Percentiles rank a stretch among this genome's conserved stretches.
Evolutionary conservation across 2,888 invertebrate genomes (phyloP).

Genomic region (Brachyptera risi): DNA sequence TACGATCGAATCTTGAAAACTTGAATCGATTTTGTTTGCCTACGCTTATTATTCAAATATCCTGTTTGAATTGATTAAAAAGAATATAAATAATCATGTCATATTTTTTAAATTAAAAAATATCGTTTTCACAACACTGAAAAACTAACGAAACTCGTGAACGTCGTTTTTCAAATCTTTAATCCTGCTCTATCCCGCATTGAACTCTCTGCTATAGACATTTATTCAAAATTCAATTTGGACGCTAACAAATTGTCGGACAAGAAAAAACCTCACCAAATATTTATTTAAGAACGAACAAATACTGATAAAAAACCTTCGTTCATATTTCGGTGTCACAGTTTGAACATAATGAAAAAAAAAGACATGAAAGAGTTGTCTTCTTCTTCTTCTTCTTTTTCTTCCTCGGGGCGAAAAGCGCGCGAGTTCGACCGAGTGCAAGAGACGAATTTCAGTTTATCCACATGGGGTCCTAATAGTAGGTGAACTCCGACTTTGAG

Average conservation of each 20-base stretch:
- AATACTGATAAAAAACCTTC: neutral
- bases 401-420: neutral
- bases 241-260: neutral
- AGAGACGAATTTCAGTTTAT: neutral
- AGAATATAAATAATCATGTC: slow-evolving; percentile 4
- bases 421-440: neutral
- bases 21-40: neutral
- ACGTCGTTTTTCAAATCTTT: slow-evolving; percentile 1
- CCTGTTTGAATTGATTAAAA: slow-evolving; percentile 9
- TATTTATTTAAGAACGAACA: neutral
- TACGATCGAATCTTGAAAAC: neutral
- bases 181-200: too few relatives aligned
- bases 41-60: slow-evolving; percentile 13
- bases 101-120: neutral
- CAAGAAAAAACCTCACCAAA: neutral
- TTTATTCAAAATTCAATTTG: too few relatives aligned
- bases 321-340: neutral
- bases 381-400: neutral
- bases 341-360: too few relatives aligned
- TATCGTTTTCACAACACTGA: too few relatives aligned
- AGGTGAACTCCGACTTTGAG: too few relatives aligned
- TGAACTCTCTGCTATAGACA: neutral
- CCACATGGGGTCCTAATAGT: too few relatives aligned
- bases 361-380: too few relatives aligned
- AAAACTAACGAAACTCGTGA: too few relatives aligned